phyloP scores from a whole-genome alignment of 2,888 invertebrate genomes.

The Schizotus pectinicornis region DNA sequence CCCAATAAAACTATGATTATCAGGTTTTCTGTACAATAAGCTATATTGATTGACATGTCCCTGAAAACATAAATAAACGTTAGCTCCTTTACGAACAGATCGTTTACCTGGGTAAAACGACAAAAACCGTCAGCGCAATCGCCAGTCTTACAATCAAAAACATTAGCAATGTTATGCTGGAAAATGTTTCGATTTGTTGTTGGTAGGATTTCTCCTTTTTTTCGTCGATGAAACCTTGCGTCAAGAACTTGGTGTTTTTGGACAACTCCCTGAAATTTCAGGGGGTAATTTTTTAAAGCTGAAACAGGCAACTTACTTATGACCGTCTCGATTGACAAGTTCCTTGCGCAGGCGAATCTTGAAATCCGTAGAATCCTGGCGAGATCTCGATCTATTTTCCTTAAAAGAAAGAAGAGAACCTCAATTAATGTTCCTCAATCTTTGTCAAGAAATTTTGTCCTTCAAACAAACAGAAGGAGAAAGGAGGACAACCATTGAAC shows the following conservation, averaged over 20 bases:
- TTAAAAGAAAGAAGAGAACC: slow-evolving; percentile 35
- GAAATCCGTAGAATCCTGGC: slow-evolving; percentile 80
- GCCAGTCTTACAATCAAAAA: slow-evolving; percentile 68
- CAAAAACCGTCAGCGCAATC: slow-evolving; percentile 61
- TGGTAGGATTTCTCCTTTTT: slow-evolving; percentile 72
- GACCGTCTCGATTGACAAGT: slow-evolving; percentile 82
- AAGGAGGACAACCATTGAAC: too few relatives aligned
- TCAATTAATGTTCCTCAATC: too few relatives aligned
- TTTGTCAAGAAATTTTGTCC: too few relatives aligned
- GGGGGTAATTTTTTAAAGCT: not conserved
- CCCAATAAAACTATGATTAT: slow-evolving; percentile 43
- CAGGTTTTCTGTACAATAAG: slow-evolving; percentile 44
- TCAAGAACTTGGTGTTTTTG: slow-evolving; percentile 70
- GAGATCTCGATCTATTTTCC: slow-evolving; percentile 62
- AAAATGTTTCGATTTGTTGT: slow-evolving; percentile 69
- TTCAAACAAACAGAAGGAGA: too few relatives aligned
- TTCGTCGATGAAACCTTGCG: slow-evolving; percentile 70
- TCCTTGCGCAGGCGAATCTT: slow-evolving; percentile 82
- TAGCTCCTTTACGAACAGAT: slow-evolving; percentile 32
- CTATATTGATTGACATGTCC: slow-evolving; percentile 43
- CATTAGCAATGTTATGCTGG: slow-evolving; percentile 68
- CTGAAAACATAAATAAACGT: slow-evolving; percentile 35
- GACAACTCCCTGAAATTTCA: slow-evolving; percentile 64
- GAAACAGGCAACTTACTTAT: slow-evolving; percentile 66
- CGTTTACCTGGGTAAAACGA: slow-evolving; percentile 66